Evolutionary conservation across 2,888 invertebrate species (phyloP), one percentile per base, ranked within the genome.

Genomic region (Dicranocentrus wangi): DNA sequence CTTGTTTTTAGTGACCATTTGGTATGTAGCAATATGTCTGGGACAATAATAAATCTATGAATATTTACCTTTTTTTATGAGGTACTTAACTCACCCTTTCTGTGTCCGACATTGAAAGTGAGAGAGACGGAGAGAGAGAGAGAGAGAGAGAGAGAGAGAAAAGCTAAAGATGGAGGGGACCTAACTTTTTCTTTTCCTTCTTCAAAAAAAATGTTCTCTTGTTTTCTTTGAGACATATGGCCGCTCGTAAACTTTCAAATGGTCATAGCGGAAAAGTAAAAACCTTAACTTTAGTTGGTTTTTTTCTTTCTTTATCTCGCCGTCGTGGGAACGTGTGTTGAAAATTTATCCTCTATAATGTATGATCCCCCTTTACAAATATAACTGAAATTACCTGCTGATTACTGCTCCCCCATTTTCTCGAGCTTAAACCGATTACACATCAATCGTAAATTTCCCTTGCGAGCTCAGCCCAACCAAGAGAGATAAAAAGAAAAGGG

Each of bases 381-480:
- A 43, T 19, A 66, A 43, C 58, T 43, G 43, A 75, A 76, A 76
- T 68, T 76, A 68, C 76, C 68, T 68, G 76, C 76, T 76, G 76
- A 76, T 76, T 76, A 68, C 68, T 58, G 39, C 32, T 28, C 17
- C n/a, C 19, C 60, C 68, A 76, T 76, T 66, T 75, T 55, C 58
- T 58, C 58, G 43, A n/a, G 58, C 66, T 76, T 76, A 60, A 76
- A 76, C 66, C 66, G 76, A 76, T 68, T 68, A 68, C 42, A 43
- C 68, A 68, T 58, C 76, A 76, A 47, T 76, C 68, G 76, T 68
- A 76, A 76, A 75, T 75, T 65, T 66, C 58, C 28, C 25, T 58
- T 2, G 23, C 32, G 47, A 17, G 19, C 3, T 51, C 8, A 17
- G 17, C 17, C 17, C n/a, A 51, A n/a, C 8, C 19, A 51, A n/a